Evolutionary conservation across 2,888 invertebrate species (phyloP).

Genomic region (Drosophila meridiana): DNA sequence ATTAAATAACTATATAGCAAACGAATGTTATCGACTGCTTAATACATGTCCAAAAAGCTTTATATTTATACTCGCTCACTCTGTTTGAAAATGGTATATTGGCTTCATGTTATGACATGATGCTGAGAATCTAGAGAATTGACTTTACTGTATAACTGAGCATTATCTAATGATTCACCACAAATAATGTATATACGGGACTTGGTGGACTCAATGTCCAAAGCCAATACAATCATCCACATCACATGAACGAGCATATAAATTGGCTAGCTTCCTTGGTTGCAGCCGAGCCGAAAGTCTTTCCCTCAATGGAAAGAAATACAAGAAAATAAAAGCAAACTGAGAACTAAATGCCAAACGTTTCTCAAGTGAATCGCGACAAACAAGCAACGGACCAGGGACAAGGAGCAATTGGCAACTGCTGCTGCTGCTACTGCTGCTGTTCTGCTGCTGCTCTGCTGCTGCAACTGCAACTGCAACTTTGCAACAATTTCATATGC

Average conservation of each 20-base stretch:
- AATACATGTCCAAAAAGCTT: background rate
- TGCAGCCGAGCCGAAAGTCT: conserved; percentile 4
- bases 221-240: background rate
- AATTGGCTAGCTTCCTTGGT: conserved; percentile 10
- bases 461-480: conserved; percentile 41
- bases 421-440: conserved; percentile 1
- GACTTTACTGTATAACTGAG: no score
- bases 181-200: no score
- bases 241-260: background rate
- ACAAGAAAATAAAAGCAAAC: conserved; percentile 6
- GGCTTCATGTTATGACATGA: no score
- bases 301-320: background rate
- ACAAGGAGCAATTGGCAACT: conserved; percentile 33
- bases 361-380: conserved; percentile 71
- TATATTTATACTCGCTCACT: no score
- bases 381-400: conserved; percentile 44
- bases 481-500: conserved; percentile 74
- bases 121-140: no score
- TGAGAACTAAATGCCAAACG: conserved; percentile 69
- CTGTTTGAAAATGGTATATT: no score
- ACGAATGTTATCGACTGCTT: background rate
- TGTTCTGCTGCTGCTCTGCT: background rate
- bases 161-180: no score
- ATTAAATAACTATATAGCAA: conserved; percentile 50
- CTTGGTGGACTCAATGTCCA: no score